Conservation (phyloP, 2,888 invertebrate genomes). For the Scaptomyza flava region DNA sequence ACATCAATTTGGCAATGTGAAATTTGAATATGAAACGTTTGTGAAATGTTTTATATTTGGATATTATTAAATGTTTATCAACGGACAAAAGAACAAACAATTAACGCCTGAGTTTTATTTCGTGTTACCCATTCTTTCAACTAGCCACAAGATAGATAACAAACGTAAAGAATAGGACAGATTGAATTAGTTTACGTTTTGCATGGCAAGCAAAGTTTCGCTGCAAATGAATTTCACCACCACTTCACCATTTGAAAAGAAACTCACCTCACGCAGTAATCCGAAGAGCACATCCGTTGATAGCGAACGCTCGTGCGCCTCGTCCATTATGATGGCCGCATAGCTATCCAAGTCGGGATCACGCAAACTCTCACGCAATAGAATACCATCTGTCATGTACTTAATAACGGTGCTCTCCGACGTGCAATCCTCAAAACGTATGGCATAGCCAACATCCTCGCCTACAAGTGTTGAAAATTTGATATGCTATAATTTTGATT, state of each 20-base stretch:
- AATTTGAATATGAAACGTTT: slow-evolving; percentile 65
- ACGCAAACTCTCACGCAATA: slow-evolving; percentile 96
- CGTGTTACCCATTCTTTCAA: too few relatives aligned
- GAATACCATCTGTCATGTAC: slow-evolving; percentile 99
- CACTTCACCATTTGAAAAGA: neutral
- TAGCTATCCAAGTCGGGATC: slow-evolving; percentile 99
- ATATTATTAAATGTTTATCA: slow-evolving; percentile 76
- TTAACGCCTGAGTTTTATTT: slow-evolving; percentile 2
- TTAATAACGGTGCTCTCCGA: slow-evolving; percentile 96
- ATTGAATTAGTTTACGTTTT: too few relatives aligned
- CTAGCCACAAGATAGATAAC: too few relatives aligned
- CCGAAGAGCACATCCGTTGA: slow-evolving; percentile 99
- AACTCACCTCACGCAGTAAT: slow-evolving; percentile 93
- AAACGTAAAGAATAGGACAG: too few relatives aligned
- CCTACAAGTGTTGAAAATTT: slow-evolving; percentile 83
- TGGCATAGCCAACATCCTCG: slow-evolving; percentile 98
- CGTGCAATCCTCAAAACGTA: slow-evolving; percentile 99
- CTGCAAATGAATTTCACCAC: neutral
- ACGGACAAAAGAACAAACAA: slow-evolving; percentile 15
- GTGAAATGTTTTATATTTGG: slow-evolving; percentile 76
- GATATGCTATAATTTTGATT: neutral
- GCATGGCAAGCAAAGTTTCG: too few relatives aligned
- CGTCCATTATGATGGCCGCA: slow-evolving; percentile 99
- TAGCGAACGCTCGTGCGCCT: slow-evolving; percentile 98
- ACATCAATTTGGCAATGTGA: slow-evolving; percentile 61